Base-by-base conservation (phyloP, 2,888 invertebrate species). In the Pachydiplax longipennis region DNA sequence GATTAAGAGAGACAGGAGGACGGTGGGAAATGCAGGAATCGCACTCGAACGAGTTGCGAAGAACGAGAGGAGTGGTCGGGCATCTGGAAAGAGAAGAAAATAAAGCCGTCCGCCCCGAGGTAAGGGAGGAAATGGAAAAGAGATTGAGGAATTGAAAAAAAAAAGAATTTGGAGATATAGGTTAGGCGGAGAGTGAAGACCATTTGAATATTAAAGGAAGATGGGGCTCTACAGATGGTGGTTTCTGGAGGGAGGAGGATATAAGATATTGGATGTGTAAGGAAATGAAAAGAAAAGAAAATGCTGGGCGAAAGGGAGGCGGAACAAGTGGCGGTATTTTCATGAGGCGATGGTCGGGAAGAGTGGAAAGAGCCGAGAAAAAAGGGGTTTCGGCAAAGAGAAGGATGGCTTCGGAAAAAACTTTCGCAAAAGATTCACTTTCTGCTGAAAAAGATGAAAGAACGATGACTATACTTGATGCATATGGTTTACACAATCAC, bases 131-230 rank as follows among this genome's bases (percentile, higher is more conserved):
- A 87, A 87, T 87, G 65, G 87, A 65, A 87, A 87, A 87, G 87
- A 87, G 61, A 87, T 87, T 87, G 87, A 61, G 87, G 65, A 61
- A 87, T 87, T 61, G 87, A 58, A 61, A 87, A 61, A 83, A 40
- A 83, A 87, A 87, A 61, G 61, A 87, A 87, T 87, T 87, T 87
- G 65, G 87, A 87, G 87, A 87, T 87, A 87, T 87, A 40, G 87
- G 87, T 65, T 87, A 65, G 87, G 22, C 37, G 61, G 61, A 65
- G 87, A 87, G 65, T 37, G 87, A 87, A 61, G 87, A 65, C 87
- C 87, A 87, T 87, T 87, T 87, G 87, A 87, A 87, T 87, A 87
- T 87, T 87, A 65, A 35, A 61, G 61, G 61, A 61, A 61, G 83
- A 31, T 35, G 58, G 58, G n/a, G 87, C 61, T 87, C 87, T 87